Percentiles rank a stretch among this genome's conserved stretches.
Conservation (phyloP, 1,140 invertebrate genomes). For the Hylaeus volcanicus region DNA sequence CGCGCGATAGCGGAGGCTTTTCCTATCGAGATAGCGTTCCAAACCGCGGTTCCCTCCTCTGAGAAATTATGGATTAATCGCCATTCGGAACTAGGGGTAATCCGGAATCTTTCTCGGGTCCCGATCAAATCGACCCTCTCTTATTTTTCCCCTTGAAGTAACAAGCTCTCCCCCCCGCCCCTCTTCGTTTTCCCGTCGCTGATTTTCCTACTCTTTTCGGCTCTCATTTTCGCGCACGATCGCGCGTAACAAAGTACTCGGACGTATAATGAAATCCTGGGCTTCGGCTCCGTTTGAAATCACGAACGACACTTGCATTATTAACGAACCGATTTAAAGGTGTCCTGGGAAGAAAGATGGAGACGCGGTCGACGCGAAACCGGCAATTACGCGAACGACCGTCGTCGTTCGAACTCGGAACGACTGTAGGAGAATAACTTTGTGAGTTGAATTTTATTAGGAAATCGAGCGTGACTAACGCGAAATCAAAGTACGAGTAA, state of each 20-base stretch:
- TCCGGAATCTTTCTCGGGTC: neutral
- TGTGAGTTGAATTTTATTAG: no score
- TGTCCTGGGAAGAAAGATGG: neutral
- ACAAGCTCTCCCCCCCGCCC: neutral
- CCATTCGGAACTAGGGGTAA: neutral
- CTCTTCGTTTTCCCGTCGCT: neutral
- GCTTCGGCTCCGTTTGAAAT: conserved; percentile 34
- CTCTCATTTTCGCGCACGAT: conserved; percentile 36
- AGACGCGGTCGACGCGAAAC: no score
- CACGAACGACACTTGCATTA: conserved; percentile 48
- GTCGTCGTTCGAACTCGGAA: no score
- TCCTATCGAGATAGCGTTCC: neutral
- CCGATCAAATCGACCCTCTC: conserved; percentile 1
- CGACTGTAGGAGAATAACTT: no score
- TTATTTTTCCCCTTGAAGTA: conserved; percentile 20
- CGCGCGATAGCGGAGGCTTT: neutral
- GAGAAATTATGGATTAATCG: neutral
- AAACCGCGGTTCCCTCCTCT: neutral
- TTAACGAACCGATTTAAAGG: conserved; percentile 47
- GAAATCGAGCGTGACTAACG: no score
- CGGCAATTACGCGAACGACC: no score
- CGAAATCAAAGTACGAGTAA: no score
- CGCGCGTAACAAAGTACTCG: conserved; percentile 44
- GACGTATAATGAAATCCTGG: conserved; percentile 49
- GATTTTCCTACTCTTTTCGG: neutral